These are phyloP conservation scores for Meles meles DNA, from an alignment of 2,113 vertebrate species.

Conservation along the genomic window DNA sequence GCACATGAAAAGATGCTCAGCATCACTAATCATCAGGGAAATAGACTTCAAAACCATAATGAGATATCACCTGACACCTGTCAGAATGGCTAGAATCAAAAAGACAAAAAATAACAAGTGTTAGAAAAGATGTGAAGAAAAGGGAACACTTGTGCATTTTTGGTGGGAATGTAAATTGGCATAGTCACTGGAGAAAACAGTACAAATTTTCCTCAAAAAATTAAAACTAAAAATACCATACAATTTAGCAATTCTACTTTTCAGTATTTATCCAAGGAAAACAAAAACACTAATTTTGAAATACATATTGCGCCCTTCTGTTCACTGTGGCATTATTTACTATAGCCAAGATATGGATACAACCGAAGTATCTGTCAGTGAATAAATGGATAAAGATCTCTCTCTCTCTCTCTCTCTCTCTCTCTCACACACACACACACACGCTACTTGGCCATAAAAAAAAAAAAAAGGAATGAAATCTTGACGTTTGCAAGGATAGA, in stretches of 20 bases:
- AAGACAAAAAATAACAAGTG: not conserved
- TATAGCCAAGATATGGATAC: not conserved
- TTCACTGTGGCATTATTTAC: not conserved
- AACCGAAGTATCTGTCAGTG: not conserved
- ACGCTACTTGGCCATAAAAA: not conserved
- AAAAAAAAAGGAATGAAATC: not conserved
- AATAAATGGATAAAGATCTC: not conserved
- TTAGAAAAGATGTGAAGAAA: not conserved
- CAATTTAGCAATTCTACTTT: not conserved
- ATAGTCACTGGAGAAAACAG: not conserved
- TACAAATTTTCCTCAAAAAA: not conserved
- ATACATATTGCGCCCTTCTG: not conserved
- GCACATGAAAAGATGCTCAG: not conserved
- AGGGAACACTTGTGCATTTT: not conserved
- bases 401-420: too few relatives aligned
- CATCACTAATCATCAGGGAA: not conserved
- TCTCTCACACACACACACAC: not conserved
- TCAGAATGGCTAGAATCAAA: not conserved
- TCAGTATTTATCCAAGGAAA: not conserved
- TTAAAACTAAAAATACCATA: not conserved
- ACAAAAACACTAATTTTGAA: not conserved
- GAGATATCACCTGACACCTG: not conserved
- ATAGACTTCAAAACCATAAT: not conserved
- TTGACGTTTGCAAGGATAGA: not conserved
- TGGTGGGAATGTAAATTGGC: not conserved